These are phyloP conservation scores for Pecten maximus DNA, from an alignment of 2,888 invertebrate species.

Conservation along the genomic window DNA sequence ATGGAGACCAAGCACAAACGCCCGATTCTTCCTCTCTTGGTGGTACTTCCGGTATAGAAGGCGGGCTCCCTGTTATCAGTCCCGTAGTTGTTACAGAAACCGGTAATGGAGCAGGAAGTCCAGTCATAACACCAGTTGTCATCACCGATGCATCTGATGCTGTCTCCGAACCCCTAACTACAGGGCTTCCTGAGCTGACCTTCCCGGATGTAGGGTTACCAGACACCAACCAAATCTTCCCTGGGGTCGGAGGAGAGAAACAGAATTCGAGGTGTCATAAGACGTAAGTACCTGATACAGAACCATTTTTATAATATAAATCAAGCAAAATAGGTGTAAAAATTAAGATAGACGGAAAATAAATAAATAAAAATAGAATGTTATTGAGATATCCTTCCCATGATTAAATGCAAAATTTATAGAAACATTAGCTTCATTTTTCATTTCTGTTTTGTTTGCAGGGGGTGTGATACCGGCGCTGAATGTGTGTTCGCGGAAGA, in stretches of 20 bases:
- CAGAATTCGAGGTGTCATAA: slow-evolving; percentile 45
- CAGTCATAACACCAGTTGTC: neutral
- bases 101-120: neutral
- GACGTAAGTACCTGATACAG: slow-evolving; percentile 45
- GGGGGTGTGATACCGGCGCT: slow-evolving; percentile 48
- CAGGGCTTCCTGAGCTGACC: neutral
- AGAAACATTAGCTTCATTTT: no score
- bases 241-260: slow-evolving; percentile 33
- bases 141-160: neutral
- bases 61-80: neutral
- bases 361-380: no score
- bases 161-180: neutral
- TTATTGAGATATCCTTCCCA: no score
- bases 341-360: no score
- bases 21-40: neutral
- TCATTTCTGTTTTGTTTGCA: slow-evolving; percentile 33
- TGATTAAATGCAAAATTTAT: no score
- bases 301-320: neutral
- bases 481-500: slow-evolving; percentile 49
- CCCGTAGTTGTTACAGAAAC: neutral
- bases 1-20: neutral
- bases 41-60: neutral
- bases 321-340: no score
- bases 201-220: neutral
- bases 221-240: neutral